A percentile compares a stretch with the other conserved stretches of the same genome.
These are phyloP conservation scores for Eristalinus aeneus DNA, from an alignment of 2,888 invertebrate genomes.

Conservation along the genomic window DNA sequence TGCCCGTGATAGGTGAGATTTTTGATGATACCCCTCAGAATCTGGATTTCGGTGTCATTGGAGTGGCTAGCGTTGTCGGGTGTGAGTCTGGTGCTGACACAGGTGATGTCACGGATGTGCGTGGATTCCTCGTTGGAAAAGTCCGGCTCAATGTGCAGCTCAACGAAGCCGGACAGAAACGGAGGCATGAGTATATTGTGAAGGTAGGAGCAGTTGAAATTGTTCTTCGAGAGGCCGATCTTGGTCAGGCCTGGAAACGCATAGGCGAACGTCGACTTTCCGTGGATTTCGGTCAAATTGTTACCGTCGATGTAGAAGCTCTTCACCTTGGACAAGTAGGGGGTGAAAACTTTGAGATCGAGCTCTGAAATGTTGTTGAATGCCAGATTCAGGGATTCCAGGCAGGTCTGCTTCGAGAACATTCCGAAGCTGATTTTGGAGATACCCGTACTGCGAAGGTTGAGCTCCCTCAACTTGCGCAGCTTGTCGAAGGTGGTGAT, in stretches of 20 bases:
- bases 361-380: constrained; percentile 82
- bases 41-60: constrained; percentile 35
- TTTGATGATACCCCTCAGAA: constrained; percentile 63
- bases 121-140: constrained; percentile 75
- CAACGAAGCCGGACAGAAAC: constrained; percentile 74
- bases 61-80: constrained; percentile 33
- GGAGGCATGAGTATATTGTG: constrained; percentile 77
- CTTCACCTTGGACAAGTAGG: constrained; percentile 77
- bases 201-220: constrained; percentile 79
- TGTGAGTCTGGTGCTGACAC: constrained; percentile 72
- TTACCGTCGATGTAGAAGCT: constrained; percentile 78
- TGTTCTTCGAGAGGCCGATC: constrained; percentile 77
- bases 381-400: constrained; percentile 81
- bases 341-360: constrained; percentile 79
- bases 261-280: constrained; percentile 76
- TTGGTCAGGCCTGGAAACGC: constrained; percentile 77
- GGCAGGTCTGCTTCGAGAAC: constrained; percentile 78
- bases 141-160: constrained; percentile 77
- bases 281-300: constrained; percentile 76
- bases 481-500: constrained; percentile 78
- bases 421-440: constrained; percentile 77
- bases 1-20: constrained; percentile 74
- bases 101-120: constrained; percentile 79
- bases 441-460: constrained; percentile 76
- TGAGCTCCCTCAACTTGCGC: constrained; percentile 76